phyloP scores from a whole-genome alignment of 2,113 vertebrate genomes.

The Puntigrus tetrazona region DNA sequence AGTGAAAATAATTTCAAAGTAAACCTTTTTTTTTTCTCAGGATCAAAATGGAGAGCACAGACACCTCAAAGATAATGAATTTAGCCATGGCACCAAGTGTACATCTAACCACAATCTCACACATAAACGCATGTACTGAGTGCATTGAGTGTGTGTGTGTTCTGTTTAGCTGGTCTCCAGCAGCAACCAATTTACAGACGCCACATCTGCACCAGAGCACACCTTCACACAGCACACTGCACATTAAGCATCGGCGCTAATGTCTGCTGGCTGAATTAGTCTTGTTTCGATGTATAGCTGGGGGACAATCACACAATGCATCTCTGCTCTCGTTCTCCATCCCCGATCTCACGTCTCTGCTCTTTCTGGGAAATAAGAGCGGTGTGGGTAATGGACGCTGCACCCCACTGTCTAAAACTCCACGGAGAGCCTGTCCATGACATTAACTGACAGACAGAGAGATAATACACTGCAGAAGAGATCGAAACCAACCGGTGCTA shows the following conservation, averaged over 20 bases:
- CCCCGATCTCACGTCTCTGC: not conserved
- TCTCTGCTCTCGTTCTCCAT: not conserved
- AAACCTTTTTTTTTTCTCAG: not conserved
- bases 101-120: not conserved
- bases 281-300: not conserved
- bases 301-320: slow-evolving; percentile 6
- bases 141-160: not conserved
- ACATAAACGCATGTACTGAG: not conserved
- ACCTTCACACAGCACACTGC: not conserved
- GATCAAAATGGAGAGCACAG: not conserved
- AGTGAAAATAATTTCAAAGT: not conserved
- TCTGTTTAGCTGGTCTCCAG: not conserved
- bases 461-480: not conserved
- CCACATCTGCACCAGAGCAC: not conserved
- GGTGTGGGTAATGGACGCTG: not conserved
- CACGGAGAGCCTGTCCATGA: slow-evolving; percentile 20
- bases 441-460: slow-evolving; percentile 13
- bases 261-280: not conserved
- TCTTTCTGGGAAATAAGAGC: not conserved
- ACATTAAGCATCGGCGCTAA: not conserved
- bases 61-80: not conserved
- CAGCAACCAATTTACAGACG: not conserved
- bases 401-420: not conserved
- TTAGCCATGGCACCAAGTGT: not conserved
- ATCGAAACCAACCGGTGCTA: not conserved